Evolutionary conservation across 1,140 invertebrate genomes (phyloP).

Genomic region (Drosophila nasuta): DNA sequence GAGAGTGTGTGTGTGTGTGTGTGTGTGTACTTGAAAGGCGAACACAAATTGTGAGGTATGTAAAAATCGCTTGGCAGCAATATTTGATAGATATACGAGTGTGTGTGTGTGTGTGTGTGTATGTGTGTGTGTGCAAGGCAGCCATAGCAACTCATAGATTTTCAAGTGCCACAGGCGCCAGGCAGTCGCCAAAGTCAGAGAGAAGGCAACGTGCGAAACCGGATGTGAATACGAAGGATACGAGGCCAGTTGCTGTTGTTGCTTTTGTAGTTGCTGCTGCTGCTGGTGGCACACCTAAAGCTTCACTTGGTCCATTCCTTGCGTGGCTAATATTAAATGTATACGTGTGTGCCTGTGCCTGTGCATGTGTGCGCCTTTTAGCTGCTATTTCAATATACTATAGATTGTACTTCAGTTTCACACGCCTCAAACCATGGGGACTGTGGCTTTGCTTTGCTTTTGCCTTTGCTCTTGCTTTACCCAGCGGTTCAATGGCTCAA

Average conservation of each 20-base stretch:
- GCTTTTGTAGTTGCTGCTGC: no score
- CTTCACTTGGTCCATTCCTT: slow-evolving; percentile 23
- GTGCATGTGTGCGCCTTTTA: slow-evolving; percentile 28
- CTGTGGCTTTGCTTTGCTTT: neutral
- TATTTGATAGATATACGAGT: slow-evolving; percentile 66
- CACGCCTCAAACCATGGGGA: slow-evolving; percentile 18
- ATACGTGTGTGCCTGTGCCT: neutral
- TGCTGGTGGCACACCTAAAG: slow-evolving; percentile 40
- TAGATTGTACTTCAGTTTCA: slow-evolving; percentile 45
- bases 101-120: slow-evolving; percentile 25
- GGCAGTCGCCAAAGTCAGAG: slow-evolving; percentile 16
- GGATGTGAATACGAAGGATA: slow-evolving; percentile 33
- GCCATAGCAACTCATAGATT: slow-evolving; percentile 57
- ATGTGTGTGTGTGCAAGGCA: slow-evolving; percentile 12
- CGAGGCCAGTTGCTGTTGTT: slow-evolving; percentile 12
- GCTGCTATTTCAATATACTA: slow-evolving; percentile 46
- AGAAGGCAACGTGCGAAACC: slow-evolving; percentile 28
- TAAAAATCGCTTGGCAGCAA: slow-evolving; percentile 68
- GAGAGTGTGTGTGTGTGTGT: slow-evolving; percentile 18
- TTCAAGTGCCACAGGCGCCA: slow-evolving; percentile 54
- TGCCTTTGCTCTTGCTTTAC: neutral
- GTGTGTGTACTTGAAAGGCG: slow-evolving; percentile 31
- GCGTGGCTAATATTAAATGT: slow-evolving; percentile 28
- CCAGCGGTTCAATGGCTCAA: slow-evolving; percentile 3
- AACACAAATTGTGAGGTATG: slow-evolving; percentile 59